Evolutionary conservation across 2,797 vertebrate species (phyloP), one percentile per base, ranked within the genome.

Genomic region (Brachymystax lenok): DNA sequence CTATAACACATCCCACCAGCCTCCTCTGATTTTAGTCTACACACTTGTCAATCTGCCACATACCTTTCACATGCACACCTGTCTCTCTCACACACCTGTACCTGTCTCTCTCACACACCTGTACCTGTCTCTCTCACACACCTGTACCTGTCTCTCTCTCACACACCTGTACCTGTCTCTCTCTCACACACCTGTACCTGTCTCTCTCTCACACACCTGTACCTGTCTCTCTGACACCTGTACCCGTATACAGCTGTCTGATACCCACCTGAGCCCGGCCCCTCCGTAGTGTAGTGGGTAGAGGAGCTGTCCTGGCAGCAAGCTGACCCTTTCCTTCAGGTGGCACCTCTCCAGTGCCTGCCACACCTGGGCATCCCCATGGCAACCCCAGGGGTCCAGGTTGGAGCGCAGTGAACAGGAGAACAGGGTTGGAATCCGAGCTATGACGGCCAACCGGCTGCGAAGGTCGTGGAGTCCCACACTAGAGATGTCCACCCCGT

Each of bases 361-460:
- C 91, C 92, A 93, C 28, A 92, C 84, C 77, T 94, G 77, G 4
- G 78, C 56, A 40, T 92, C 90, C 27, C 85, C 86, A 75, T 88
- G 83, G 69, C 81, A 89, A 72, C 83, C 79, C 78, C 92, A 77
- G 2, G 88, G 90, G 85, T 94, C 90, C 84, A 93, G 82, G 79
- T 93, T 94, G 79, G 87, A 89, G 74, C 82, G 79, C 46, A 92
- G 35, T 0, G 84, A 91, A 69, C 91, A 91, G 28, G 92, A 92
- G 88, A 94, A 92, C 78, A 94, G 86, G 68, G 91, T 10, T 0
- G 88, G 85, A 8, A 92, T 91, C 90, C 93, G 90, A 68, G 91
- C 88, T 81, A 93, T 93, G 73, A 92, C 87, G 52, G 92, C 92
- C 74, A 93, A 85, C 77, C 84, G 88, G 59, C 87, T 77, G 66